Evolutionary conservation across 2,888 invertebrate species (phyloP), one percentile per base, ranked within the genome.

Genomic region (Catocala fraxini): DNA sequence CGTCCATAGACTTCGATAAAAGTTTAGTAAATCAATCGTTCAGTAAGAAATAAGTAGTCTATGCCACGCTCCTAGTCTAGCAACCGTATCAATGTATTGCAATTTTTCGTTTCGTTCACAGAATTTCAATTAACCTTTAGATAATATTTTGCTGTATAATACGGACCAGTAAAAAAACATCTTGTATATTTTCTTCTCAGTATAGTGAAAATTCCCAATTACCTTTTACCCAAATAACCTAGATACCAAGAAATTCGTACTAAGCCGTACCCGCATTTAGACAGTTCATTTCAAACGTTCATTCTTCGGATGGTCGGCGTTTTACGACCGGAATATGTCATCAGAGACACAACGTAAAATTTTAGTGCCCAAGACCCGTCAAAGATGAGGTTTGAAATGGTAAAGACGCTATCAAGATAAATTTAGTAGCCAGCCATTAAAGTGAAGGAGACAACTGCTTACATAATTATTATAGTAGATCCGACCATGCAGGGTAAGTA

Each of bases 371-470:
- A 45, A 35, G 25, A 63, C 54, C 52, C 54, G 42, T 34, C 53
- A 65, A 63, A 63, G 62, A 55, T 53, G 49, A 54, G 43, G 39
- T 35, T 51, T n/a, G 35, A 56, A 51, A 58, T 58, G 45, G 51
- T 41, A 52, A 70, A 62, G 48, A 52, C 35, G 15, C 51, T 46
- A 66, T 60, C 56, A 43, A 53, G 51, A 60, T 59, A 47, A 47
- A 58, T 62, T 70, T 60, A 59, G 10, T 64, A 56, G 13, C 25
- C 55, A 61, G 42, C 57, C 45, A 67, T 61, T 68, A 56, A 68
- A 62, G 33, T 48, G 45, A 48, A 54, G n/a, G 35, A 34, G 47
- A 51, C 34, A 54, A 45, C n/a, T 15, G 53, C 46, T 41, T 53
- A 51, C 48, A 55, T 47, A 56, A 25, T 25, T 25, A 25, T 25